Evolutionary conservation across 2,888 invertebrate species (phyloP).

Genomic region (Meganola albula): DNA sequence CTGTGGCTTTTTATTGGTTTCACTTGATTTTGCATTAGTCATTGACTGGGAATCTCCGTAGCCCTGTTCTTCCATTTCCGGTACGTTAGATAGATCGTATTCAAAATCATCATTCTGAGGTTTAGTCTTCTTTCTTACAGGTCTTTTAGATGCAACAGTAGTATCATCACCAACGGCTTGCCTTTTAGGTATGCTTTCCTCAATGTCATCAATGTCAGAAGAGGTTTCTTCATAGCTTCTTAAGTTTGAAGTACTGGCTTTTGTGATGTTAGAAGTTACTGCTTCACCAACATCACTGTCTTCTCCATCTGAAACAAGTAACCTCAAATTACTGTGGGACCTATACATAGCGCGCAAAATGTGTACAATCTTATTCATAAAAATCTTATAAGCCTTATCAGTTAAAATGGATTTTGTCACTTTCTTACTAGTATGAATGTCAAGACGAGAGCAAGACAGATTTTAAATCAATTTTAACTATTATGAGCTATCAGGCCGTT

Average conservation of each 20-base stretch:
- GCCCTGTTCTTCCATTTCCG: slow-evolving; percentile 73
- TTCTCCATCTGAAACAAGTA: slow-evolving; percentile 45
- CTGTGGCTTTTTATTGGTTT: slow-evolving; percentile 49
- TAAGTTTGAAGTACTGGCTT: slow-evolving; percentile 31
- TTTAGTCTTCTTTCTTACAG: slow-evolving; percentile 81
- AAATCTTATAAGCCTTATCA: no score
- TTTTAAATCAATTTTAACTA: no score
- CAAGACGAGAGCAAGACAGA: no score
- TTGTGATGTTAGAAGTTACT: neutral
- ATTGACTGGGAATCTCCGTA: slow-evolving; percentile 56
- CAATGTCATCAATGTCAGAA: slow-evolving; percentile 63
- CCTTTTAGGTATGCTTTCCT: slow-evolving; percentile 48
- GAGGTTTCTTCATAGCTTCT: slow-evolving; percentile 68
- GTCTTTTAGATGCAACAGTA: slow-evolving; percentile 65
- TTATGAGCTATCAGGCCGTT: no score
- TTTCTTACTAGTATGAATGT: no score
- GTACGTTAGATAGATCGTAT: slow-evolving; percentile 80
- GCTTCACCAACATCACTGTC: slow-evolving; percentile 29
- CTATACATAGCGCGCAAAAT: no score
- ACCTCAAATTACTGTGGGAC: no score
- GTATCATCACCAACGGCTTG: slow-evolving; percentile 21
- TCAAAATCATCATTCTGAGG: slow-evolving; percentile 83
- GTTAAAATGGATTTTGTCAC: no score
- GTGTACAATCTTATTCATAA: no score
- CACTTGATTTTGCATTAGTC: slow-evolving; percentile 37